Base-by-base conservation (phyloP, 2,797 vertebrate genomes). In the Acomys russatus region DNA sequence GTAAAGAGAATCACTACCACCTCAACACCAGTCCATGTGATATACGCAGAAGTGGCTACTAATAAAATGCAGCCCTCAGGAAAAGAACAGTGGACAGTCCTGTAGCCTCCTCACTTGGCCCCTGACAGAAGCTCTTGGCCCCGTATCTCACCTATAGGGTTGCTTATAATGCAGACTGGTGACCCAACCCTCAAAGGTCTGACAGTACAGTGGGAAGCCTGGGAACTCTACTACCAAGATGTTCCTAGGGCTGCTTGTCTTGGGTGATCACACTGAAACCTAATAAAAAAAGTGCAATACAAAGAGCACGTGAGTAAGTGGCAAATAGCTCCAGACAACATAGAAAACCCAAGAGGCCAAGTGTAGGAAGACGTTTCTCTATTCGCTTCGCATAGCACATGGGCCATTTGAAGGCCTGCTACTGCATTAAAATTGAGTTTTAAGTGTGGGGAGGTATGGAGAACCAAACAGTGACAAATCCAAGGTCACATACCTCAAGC, bases 401-500 rank as follows among this genome's bases (percentile, higher is more conserved):
- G 25, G 6, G 20, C 28, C 44, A 10, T 10, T 0, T 14, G 73
- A 83, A 93, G 78, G 68, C 38, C 61, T 22, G 6, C 22, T 59
- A 2, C 49, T n/a, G 73, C 38, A 70, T 10, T 35, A 23, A 51
- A 89, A 28, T 28, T 7, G 17, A 6, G 14, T 28, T 30, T n/a
- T 23, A 10, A 71, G 33, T 54, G 5, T 1, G 63, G 38, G 28
- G 38, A 59, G 28, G 64, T 11, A 20, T 44, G 25, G 35, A 64
- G 35, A 30, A 68, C n/a, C 61, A 11, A 66, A 1, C 70, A 22
- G 20, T 11, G 10, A 86, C 56, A 17, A 33, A 88, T n/a, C 64
- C 80, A 73, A 63, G 35, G 54, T 63, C 7, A 49, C 99, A 0
- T 98, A 99, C 99, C 99, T 99, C 99, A n/a, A 99, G 99, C 64